These are phyloP conservation scores for Lordiphosa stackelbergi DNA, from an alignment of 1,140 invertebrate genomes.

Conservation along the genomic window DNA sequence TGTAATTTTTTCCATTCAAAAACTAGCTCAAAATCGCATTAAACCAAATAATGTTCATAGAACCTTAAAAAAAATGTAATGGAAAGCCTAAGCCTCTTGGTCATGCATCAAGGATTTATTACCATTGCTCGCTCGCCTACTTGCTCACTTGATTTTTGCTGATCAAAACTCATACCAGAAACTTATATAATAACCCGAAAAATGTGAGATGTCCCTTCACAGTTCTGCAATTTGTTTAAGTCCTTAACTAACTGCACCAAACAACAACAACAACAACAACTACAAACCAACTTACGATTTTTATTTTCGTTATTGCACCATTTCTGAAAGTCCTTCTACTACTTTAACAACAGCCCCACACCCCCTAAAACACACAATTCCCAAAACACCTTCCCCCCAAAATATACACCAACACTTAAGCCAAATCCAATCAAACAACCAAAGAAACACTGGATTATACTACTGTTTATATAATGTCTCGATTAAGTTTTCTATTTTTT, in stretches of 20 bases:
- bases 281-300: conserved; percentile 22
- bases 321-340: conserved; percentile 36
- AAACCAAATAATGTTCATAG: conserved; percentile 38
- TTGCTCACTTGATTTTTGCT: too few species aligned
- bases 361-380: conserved; percentile 32
- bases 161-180: conserved; percentile 10
- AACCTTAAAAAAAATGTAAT: conserved; percentile 7
- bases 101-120: conserved; percentile 68
- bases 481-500: conserved; percentile 58
- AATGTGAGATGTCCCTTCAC: conserved; percentile 77
- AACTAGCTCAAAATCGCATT: conserved; percentile 40
- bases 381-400: conserved; percentile 22
- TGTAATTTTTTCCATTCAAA: conserved; percentile 67
- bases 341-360: conserved; percentile 44
- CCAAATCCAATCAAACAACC: conserved; percentile 33
- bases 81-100: conserved; percentile 25
- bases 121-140: conserved; percentile 49
- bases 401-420: conserved; percentile 33
- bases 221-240: conserved; percentile 72
- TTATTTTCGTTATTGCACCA: conserved; percentile 25
- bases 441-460: conserved; percentile 44
- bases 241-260: conserved; percentile 51
- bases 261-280: too few species aligned
- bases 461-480: conserved; percentile 57
- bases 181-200: conserved; percentile 41